Evolutionary conservation across 2,113 vertebrate species (phyloP), one percentile per base, ranked within the genome.

Genomic region (Cyanoderma ruficeps): DNA sequence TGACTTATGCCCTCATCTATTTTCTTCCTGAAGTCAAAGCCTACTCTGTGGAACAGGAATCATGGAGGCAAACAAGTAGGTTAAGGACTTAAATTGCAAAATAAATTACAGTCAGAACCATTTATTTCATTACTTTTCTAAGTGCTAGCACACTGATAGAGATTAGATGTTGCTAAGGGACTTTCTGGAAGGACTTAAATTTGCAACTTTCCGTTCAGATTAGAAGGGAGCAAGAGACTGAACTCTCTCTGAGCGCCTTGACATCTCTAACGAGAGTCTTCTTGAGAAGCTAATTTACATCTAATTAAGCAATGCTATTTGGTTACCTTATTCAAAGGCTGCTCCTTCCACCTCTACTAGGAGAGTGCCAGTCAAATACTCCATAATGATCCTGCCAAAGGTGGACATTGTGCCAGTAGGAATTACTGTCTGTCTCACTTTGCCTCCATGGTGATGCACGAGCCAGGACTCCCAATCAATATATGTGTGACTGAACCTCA

Each of bases 271-370:
- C 11, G 27, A 69, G 57, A 92, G 16, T 71, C 75, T 90, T 83
- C 79, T 71, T 59, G 67, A 81, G 77, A 35, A 53, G 50, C 55
- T 89, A 63, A 89, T 95, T 96, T 96, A 68, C 79, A 93, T 96
- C 65, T 94, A 90, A 95, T 95, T 94, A 96, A 90, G 72, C 16
- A 86, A 31, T 25, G 44, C 53, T 52, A 15, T 72, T 87, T 92
- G 84, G 64, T 93, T 89, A 30, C 74, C 60, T 89, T 64, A 67
- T 76, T 79, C 44, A 89, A 80, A 88, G 46, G 59, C 75, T 69
- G 49, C 46, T 94, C 60, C 75, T 85, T 83, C 79, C 7, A 9
- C 52, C 61, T 64, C 68, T 83, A 10, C 84, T 59, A 47, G 33
- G 83, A 69, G 78, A 83, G 35, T 16, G 52, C 69, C 93, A 79